Evolutionary conservation across 2,888 invertebrate genomes (phyloP), one percentile per base, ranked within the genome.

Genomic region (Gerris lacustris): DNA sequence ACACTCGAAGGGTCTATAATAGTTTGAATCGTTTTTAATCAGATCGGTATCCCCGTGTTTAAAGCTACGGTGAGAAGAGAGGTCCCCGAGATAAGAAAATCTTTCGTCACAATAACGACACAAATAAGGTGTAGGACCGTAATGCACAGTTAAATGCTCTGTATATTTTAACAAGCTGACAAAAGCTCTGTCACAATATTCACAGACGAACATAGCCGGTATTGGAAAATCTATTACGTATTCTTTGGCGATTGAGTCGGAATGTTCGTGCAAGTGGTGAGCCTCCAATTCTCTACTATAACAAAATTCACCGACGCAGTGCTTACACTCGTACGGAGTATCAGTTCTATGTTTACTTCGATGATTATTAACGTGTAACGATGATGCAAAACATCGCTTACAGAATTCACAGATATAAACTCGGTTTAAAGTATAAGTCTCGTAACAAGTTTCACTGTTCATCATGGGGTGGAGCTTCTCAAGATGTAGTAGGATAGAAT

Each of bases 341-440:
- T 72, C 72, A 55, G 55, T 18, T 63, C 67, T 69, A 70, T 76
- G 76, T 44, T 72, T 71, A 43, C 76, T 75, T 43, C 77, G 72
- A 63, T 77, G 77, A 45, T 73, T 73, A 69, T 77, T 76, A n/a
- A 77, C 70, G 9, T 75, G 73, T 11, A 68, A 70, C 15, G 76
- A 74, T 31, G 75, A 73, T 11, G 77, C 76, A 70, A 75, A 77
- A 62, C 76, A 74, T 1, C 75, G 73, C 55, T 77, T 77, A 68
- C 77, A 77, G 69, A 73, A 77, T 66, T 77, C 77, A 72, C 77
- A 77, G 6, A 75, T 72, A 73, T 76, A 77, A n/a, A 77, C 69
- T 45, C 76, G 67, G 44, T 72, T 71, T 2, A 76, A 71, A 31
- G 73, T 74, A 67, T 74, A 74, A 73, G 77, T 72, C 69, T 77